Evolutionary conservation across 2,888 invertebrate species (phyloP).

Genomic region (Sinopyrophorus schimmeli): DNA sequence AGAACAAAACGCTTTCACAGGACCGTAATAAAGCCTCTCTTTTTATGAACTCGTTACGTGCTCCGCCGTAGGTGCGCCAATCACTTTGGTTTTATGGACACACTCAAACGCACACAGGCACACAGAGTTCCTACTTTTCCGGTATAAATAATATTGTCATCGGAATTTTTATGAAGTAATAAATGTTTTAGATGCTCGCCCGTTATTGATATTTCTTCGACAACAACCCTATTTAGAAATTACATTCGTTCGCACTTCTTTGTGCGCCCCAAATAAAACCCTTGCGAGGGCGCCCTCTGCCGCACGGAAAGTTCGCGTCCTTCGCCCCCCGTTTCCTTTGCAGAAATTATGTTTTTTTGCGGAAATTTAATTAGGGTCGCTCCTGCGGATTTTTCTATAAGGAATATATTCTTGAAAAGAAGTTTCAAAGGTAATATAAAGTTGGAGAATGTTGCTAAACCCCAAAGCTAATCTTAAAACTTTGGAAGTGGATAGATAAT

Average conservation of each 20-base stretch:
- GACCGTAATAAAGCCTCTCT: constrained; percentile 50
- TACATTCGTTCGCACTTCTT: constrained; percentile 21
- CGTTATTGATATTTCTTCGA: constrained; percentile 24
- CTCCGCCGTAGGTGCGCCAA: constrained; percentile 44
- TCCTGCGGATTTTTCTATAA: too few species aligned
- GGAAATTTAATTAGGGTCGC: too few species aligned
- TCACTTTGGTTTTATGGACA: constrained; percentile 39
- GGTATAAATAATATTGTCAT: constrained; percentile 29
- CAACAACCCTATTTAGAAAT: constrained; percentile 21
- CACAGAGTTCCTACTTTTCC: constrained; percentile 22
- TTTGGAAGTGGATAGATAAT: constrained; percentile 37
- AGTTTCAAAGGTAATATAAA: constrained; percentile 21
- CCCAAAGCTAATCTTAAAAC: constrained; percentile 37
- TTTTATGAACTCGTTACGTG: constrained; percentile 51
- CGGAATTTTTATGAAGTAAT: constrained; percentile 31
- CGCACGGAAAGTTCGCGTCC: too few species aligned
- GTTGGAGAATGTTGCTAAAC: constrained; percentile 20
- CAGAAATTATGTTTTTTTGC: too few species aligned
- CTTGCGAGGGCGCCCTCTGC: too few species aligned
- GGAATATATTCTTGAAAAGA: too few species aligned
- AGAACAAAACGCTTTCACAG: constrained; percentile 48
- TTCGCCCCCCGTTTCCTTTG: too few species aligned
- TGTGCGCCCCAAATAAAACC: too few species aligned
- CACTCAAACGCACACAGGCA: constrained; percentile 28
- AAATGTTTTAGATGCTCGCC: constrained; percentile 23